Percentiles rank a stretch among this genome's conserved stretches.
Evolutionary conservation across 2,888 invertebrate genomes (phyloP).

Genomic region (Timandra comae): DNA sequence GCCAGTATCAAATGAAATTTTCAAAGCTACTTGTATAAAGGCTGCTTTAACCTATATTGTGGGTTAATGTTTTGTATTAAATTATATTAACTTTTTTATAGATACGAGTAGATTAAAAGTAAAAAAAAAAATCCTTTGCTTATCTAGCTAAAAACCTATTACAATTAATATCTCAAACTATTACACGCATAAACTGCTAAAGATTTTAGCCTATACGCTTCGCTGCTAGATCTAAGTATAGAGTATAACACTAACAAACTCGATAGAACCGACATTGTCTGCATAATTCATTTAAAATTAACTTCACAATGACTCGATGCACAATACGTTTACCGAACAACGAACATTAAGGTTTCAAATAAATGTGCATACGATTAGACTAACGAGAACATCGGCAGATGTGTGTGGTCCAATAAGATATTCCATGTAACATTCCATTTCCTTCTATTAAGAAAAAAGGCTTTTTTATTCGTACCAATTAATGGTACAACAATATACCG

Average conservation of each 20-base stretch:
- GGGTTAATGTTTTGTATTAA: background rate
- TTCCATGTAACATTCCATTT: slow-evolving; percentile 36
- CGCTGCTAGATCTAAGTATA: no score
- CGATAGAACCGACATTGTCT: background rate
- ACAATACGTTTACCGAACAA: slow-evolving; percentile 26
- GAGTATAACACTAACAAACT: no score
- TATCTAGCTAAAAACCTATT: no score
- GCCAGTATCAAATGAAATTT: slow-evolving; percentile 37
- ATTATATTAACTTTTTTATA: no score
- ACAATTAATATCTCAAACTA: no score
- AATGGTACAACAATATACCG: slow-evolving; percentile 43
- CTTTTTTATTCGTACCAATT: slow-evolving; percentile 55
- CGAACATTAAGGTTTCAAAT: slow-evolving; percentile 51
- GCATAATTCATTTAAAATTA: slow-evolving; percentile 18
- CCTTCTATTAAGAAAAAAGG: slow-evolving; percentile 43
- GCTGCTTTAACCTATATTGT: slow-evolving; percentile 1
- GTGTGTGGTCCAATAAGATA: slow-evolving; percentile 66
- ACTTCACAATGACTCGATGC: slow-evolving; percentile 16
- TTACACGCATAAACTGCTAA: no score
- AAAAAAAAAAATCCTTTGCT: no score
- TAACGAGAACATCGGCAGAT: slow-evolving; percentile 44
- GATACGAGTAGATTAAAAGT: no score
- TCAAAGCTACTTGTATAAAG: slow-evolving; percentile 22
- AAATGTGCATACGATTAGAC: slow-evolving; percentile 74
- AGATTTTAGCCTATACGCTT: no score